These are phyloP conservation scores for Prosopocoilus inquinatus DNA, from an alignment of 2,888 invertebrate genomes.

Conservation along the genomic window DNA sequence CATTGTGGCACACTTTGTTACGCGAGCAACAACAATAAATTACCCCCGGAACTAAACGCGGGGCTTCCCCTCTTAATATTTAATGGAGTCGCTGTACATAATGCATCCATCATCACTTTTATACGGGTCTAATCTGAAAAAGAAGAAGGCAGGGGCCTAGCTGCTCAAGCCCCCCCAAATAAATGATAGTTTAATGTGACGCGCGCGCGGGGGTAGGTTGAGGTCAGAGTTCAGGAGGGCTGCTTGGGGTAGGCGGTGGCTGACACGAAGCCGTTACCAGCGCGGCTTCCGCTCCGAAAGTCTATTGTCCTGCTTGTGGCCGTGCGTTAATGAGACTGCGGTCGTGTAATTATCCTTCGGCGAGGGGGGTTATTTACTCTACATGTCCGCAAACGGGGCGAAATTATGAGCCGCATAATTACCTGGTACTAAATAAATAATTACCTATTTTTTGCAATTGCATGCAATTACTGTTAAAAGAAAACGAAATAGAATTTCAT, in stretches of 20 bases:
- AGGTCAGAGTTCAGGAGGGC: neutral
- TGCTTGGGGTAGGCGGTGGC: neutral
- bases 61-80: too few species aligned
- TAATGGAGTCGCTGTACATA: too few species aligned
- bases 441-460: too few species aligned
- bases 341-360: neutral
- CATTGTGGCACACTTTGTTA: too few species aligned
- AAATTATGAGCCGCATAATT: too few species aligned
- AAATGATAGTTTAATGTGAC: neutral
- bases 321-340: neutral
- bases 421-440: too few species aligned
- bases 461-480: too few species aligned
- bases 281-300: conserved; percentile 1
- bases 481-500: too few species aligned
- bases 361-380: neutral
- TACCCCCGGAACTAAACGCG: too few species aligned
- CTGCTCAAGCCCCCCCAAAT: neutral
- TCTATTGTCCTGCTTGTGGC: conserved; percentile 5
- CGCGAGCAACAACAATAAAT: too few species aligned
- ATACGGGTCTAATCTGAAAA: neutral
- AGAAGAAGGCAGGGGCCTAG: neutral
- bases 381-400: too few species aligned
- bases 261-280: neutral
- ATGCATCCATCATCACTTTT: conserved; percentile 7
- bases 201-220: neutral